Base-by-base conservation (phyloP, 2,797 vertebrate genomes). In the Leucoraja ocellata region DNA sequence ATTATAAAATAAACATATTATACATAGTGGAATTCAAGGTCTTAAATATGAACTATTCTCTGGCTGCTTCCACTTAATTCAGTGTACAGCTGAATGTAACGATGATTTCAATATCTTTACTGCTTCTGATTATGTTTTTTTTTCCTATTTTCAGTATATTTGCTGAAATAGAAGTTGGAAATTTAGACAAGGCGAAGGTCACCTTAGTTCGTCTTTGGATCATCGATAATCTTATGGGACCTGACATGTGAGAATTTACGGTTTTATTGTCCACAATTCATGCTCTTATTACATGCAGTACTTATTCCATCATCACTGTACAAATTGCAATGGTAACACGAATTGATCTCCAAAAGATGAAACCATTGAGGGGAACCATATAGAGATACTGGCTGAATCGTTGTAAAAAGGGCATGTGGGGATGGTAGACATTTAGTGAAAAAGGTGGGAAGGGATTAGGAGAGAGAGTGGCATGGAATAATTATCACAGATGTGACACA, bases 191-290 rank as follows among this genome's bases (percentile, higher is more conserved):
- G 81, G 13, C 90, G 0, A 96, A 94, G 94, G 95, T 96, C 63
- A 94, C 95, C 93, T 90, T 80, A 23, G 93, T 97, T 16, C 93
- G 95, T 16, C 95, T 96, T 65, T 97, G 96, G 97, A 94, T 97
- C 63, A 96, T 96, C 93, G 94, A 96, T 25, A 77, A 96, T 93
- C 78, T 95, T 0, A 93, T 92, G 80, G 94, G 93, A 23, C 54
- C n/a, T 93, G 93, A 93, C 93, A 96, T 95, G 97, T 97, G 95
- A 93, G 80, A 28, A 11, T 13, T 73, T 91, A 9, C 18, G 36
- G 8, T 91, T 39, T 80, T 80, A 16, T 80, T 80, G 71, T 74
- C 71, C 25, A 16, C 13, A 71, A 18, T 71, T 71, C 68, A 13
- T 71, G 68, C 10, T 18, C 58, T 25, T n/a, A 63, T 65, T 32